Base-by-base conservation (phyloP, 2,113 vertebrate genomes). In the Cardinalis cardinalis region DNA sequence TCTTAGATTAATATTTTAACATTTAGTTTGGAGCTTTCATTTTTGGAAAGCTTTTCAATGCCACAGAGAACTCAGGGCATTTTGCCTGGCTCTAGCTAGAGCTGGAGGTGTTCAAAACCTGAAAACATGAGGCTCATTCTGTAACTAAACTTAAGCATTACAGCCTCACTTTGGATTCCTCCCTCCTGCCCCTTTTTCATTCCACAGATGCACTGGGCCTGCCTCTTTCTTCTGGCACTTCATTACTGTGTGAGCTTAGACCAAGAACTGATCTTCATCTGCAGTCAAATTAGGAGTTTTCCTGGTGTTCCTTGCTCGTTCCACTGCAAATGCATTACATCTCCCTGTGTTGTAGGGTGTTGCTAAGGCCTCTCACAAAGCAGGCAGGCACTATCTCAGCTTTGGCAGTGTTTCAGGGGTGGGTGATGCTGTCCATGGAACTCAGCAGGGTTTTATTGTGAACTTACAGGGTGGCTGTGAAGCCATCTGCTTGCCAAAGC, bases 321-420 rank as follows among this genome's bases (percentile, higher is more conserved):
- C 49, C 34, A 53, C n/a, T 14, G 34, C 44, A 64, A 74, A 85
- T 31, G 24, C 0, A 0, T 52, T 59, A 32, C 12, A 49, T 53
- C 31, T 93, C 72, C 64, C 70, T 64, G 31, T 78, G 65, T 65
- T 92, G 65, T 19, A 71, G 59, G 44, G 29, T 18, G 89, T 82
- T 95, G 81, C 91, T 89, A 94, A 79, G 87, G 41, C 41, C 64
- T 58, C 81, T 68, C 41, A 20, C 36, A 81, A 78, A 66, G 65
- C 60, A 88, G 51, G 26, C 84, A 87, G 61, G 32, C 71, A 58
- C 69, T 23, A 31, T 48, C 77, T 81, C 58, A 49, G 70, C 86
- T 44, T 46, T 76, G 95, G 95, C 94, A 89, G 63, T 1, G 2
- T 69, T 92, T 90, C 74, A 83, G 63, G 8, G 63, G 84, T 43